Conservation (phyloP, 2,797 vertebrate genomes). For the Tarsius wallacei region DNA sequence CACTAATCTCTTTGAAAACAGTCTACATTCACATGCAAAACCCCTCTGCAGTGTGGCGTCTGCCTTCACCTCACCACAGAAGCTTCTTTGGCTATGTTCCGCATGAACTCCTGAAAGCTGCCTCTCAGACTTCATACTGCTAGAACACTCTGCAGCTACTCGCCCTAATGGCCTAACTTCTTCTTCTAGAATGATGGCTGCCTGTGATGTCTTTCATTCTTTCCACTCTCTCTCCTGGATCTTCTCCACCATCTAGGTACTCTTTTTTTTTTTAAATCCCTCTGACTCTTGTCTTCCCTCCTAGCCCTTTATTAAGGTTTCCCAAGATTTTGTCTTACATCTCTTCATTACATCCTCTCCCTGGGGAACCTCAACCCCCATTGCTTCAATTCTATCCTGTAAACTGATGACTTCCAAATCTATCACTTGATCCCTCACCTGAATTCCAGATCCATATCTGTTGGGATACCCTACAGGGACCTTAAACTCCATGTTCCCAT, state of each 20-base stretch:
- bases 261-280: background rate
- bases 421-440: background rate
- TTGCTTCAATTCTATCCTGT: background rate
- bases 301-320: background rate
- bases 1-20: background rate
- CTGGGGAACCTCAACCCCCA: background rate
- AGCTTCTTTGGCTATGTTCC: background rate
- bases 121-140: background rate
- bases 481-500: background rate
- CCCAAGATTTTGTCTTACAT: background rate
- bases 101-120: background rate
- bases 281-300: background rate
- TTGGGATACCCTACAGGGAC: background rate
- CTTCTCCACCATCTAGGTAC: background rate
- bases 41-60: background rate
- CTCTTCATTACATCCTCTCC: background rate
- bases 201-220: background rate
- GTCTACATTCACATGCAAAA: background rate
- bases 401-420: background rate
- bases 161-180: background rate
- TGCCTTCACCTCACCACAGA: background rate
- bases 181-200: background rate
- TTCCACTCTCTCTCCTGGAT: background rate
- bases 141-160: background rate
- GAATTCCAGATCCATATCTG: background rate